Evolutionary conservation across 2,797 vertebrate species (phyloP).

Genomic region (Karalla daura): DNA sequence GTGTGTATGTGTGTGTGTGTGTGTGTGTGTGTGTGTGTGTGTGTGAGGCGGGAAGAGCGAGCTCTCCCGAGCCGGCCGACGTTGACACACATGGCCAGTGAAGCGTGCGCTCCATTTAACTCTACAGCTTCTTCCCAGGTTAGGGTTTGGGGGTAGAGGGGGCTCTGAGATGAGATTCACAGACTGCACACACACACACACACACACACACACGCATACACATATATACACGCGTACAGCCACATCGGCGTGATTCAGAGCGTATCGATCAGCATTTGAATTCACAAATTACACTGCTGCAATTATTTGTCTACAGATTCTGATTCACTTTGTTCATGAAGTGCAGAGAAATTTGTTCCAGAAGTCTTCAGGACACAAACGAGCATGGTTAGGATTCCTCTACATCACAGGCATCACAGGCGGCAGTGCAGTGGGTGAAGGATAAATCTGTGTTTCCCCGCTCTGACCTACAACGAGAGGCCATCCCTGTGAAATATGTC

Average conservation of each 20-base stretch:
- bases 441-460: conserved; percentile 50
- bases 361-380: conserved; percentile 22
- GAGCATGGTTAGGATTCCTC: conserved; percentile 33
- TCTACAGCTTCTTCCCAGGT: conserved; percentile 64
- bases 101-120: conserved; percentile 79
- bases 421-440: conserved; percentile 21
- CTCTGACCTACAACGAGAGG: conserved; percentile 47
- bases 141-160: conserved; percentile 46
- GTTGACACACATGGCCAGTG: conserved; percentile 75
- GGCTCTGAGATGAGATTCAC: conserved; percentile 39
- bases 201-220: background rate
- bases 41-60: conserved; percentile 52
- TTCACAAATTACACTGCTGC: conserved; percentile 43
- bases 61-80: conserved; percentile 58
- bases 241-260: conserved; percentile 34
- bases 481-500: conserved; percentile 72
- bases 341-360: conserved; percentile 14
- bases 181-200: conserved; percentile 24
- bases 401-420: conserved; percentile 30
- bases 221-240: conserved; percentile 23
- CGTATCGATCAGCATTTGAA: conserved; percentile 44
- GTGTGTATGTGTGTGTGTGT: conserved; percentile 37
- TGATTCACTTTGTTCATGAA: conserved; percentile 14
- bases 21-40: conserved; percentile 29
- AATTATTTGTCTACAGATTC: conserved; percentile 43